Percentiles rank a stretch among this genome's conserved stretches.
Evolutionary conservation across 2,888 invertebrate genomes (phyloP).

Genomic region (Ornithoptera priamus): DNA sequence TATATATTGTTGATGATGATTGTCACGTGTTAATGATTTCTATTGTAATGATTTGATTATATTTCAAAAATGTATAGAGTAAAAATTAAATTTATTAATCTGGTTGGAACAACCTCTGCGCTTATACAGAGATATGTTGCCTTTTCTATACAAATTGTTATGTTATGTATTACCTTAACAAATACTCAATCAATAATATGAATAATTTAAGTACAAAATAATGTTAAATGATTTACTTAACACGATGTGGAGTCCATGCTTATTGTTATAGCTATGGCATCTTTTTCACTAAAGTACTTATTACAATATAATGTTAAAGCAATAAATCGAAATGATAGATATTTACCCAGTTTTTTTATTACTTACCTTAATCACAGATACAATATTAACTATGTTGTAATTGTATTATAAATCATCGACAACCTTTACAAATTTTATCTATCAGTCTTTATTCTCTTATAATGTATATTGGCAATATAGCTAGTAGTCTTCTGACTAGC

Average conservation of each 20-base stretch:
- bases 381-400: no score
- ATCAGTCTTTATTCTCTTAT: no score
- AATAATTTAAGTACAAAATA: conserved; percentile 28
- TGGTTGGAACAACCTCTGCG: conserved; percentile 4
- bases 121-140: neutral
- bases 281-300: conserved; percentile 28
- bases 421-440: no score
- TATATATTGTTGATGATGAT: neutral
- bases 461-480: no score
- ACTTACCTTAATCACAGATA: no score
- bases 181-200: conserved; percentile 29
- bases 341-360: conserved; percentile 20
- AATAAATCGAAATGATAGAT: conserved; percentile 7
- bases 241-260: conserved; percentile 10
- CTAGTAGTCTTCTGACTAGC: no score
- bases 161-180: conserved; percentile 12
- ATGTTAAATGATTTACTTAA: conserved; percentile 27
- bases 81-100: neutral
- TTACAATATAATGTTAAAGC: conserved; percentile 15
- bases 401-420: no score
- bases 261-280: conserved; percentile 8
- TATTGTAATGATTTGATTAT: neutral
- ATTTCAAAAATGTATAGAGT: neutral
- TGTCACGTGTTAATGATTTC: neutral
- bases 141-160: conserved; percentile 39